Evolutionary conservation across 2,113 vertebrate genomes (phyloP).

Genomic region (Alaudala cheleensis): DNA sequence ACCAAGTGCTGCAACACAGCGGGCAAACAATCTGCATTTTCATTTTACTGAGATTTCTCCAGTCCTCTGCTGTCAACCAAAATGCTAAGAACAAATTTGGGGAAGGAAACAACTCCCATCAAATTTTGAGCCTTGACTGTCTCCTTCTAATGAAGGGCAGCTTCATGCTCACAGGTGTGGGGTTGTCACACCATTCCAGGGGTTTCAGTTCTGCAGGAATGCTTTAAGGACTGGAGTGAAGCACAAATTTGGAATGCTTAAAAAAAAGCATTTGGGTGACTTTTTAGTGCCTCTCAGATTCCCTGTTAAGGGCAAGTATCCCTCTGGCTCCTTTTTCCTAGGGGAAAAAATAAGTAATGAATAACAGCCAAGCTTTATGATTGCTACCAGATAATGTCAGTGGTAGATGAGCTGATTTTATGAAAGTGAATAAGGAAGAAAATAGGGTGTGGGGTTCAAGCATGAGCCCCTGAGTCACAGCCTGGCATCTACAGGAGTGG

Average conservation of each 20-base stretch:
- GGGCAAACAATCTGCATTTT: background rate
- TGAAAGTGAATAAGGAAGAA: background rate
- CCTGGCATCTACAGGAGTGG: background rate
- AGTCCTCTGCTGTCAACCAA: background rate
- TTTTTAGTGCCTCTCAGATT: background rate
- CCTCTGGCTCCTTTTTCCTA: background rate
- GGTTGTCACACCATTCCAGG: background rate
- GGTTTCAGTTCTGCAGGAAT: background rate
- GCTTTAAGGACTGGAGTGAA: background rate
- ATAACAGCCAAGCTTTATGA: background rate
- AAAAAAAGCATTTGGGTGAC: background rate
- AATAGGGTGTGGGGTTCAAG: background rate
- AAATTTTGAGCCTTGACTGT: background rate
- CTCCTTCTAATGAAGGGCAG: rapidly evolving
- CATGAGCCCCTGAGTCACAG: slow-evolving; percentile 13
- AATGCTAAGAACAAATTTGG: background rate
- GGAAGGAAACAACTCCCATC: background rate
- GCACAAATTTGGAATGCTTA: background rate
- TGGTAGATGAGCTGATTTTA: background rate
- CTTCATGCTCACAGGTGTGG: background rate
- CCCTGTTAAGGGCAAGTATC: background rate
- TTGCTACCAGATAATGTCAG: background rate
- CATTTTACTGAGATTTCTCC: background rate
- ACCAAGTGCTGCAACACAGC: background rate
- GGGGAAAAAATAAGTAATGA: background rate